phyloP scores from a whole-genome alignment of 2,113 vertebrate genomes.

The Lasiurus cinereus region DNA sequence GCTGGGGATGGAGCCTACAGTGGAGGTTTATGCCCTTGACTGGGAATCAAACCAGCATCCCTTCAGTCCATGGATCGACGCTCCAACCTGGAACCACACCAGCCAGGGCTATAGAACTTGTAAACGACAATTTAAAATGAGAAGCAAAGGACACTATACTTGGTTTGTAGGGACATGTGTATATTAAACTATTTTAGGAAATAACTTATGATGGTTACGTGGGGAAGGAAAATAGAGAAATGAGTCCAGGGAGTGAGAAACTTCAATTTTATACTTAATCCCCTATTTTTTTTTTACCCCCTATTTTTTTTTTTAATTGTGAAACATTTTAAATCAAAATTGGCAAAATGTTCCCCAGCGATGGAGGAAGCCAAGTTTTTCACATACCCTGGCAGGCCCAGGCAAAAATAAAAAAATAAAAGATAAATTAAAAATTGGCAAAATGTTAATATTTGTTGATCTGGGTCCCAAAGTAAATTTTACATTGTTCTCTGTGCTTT shows the following conservation, averaged over 20 bases:
- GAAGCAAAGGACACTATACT: not conserved
- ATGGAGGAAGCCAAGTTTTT: too few species aligned
- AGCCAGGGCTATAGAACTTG: not conserved
- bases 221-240: not conserved
- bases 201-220: not conserved
- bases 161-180: not conserved
- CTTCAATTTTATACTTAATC: not conserved
- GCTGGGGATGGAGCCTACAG: too few species aligned
- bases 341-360: not conserved
- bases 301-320: not conserved
- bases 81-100: too few species aligned
- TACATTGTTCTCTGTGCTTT: not conserved
- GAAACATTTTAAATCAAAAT: slow-evolving; percentile 23
- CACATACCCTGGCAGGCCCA: too few species aligned
- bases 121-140: not conserved
- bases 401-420: too few species aligned
- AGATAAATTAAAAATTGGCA: not conserved
- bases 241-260: not conserved
- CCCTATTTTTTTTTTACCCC: not conserved
- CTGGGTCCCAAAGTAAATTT: not conserved
- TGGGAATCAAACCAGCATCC: too few species aligned
- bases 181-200: not conserved
- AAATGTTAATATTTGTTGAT: not conserved
- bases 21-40: too few species aligned
- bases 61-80: too few species aligned